Evolutionary conservation across 1,140 invertebrate genomes (phyloP).

Genomic region (Aculops lycopersici): DNA sequence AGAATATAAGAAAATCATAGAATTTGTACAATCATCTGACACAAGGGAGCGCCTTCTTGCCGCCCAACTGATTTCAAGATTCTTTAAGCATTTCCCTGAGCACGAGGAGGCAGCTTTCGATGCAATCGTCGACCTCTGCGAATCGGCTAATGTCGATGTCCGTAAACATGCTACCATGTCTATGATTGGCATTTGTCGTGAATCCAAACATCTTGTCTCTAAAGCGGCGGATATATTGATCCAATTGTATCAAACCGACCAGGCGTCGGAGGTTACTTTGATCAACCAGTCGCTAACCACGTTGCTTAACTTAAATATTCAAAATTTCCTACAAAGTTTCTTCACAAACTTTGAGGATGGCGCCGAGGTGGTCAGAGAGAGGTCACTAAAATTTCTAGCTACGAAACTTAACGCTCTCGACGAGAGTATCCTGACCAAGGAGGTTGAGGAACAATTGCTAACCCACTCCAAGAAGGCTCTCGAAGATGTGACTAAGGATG

Average conservation of each 20-base stretch:
- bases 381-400: conserved; percentile 53
- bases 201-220: conserved; percentile 40
- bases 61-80: conserved; percentile 72
- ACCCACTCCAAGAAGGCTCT: conserved; percentile 49
- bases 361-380: conserved; percentile 34
- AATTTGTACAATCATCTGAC: too few relatives aligned
- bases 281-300: conserved; percentile 34
- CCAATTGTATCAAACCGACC: conserved; percentile 55
- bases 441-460: conserved; percentile 52
- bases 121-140: conserved; percentile 67
- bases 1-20: too few relatives aligned
- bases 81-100: conserved; percentile 64
- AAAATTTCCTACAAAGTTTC: conserved; percentile 34
- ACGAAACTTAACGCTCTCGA: conserved; percentile 45
- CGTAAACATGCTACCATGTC: neutral
- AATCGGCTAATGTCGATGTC: conserved; percentile 53
- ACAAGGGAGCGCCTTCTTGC: too few relatives aligned
- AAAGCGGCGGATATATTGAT: conserved; percentile 67
- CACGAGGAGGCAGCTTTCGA: conserved; percentile 52
- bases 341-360: conserved; percentile 53
- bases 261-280: conserved; percentile 37
- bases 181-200: conserved; percentile 32
- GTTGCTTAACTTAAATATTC: conserved; percentile 26
- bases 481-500: conserved; percentile 47
- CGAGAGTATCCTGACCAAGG: conserved; percentile 40